phyloP scores from a whole-genome alignment of 2,888 invertebrate genomes.

The Polia nebulosa region DNA sequence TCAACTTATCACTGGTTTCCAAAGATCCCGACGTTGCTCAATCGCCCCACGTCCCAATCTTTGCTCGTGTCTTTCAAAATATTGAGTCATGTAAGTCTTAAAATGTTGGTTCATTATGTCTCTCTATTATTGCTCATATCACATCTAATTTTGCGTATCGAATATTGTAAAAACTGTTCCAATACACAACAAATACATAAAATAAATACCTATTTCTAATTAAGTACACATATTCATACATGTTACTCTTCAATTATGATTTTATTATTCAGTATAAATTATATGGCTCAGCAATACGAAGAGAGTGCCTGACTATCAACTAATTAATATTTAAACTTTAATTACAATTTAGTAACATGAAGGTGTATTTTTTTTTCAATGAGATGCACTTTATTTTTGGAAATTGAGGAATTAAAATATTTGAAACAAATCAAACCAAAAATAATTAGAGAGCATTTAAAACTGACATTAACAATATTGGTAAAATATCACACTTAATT shows the following conservation, averaged over 20 bases:
- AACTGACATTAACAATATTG: constrained; percentile 72
- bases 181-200: constrained; percentile 86
- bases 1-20: constrained; percentile 82
- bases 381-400: constrained; percentile 57
- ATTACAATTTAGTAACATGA: constrained; percentile 67
- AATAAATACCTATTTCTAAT: constrained; percentile 89
- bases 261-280: constrained; percentile 76
- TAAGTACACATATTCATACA: constrained; percentile 85
- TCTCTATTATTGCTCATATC: constrained; percentile 90
- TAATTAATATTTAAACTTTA: constrained; percentile 65
- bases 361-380: constrained; percentile 63
- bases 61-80: constrained; percentile 76
- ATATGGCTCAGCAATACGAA: constrained; percentile 83
- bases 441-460: constrained; percentile 86
- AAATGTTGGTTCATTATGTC: constrained; percentile 82
- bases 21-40: constrained; percentile 65
- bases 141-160: constrained; percentile 86
- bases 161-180: constrained; percentile 84
- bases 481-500: constrained; percentile 88
- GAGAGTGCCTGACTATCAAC: constrained; percentile 71
- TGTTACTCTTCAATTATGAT: constrained; percentile 72
- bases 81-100: constrained; percentile 81
- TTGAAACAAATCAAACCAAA: constrained; percentile 60
- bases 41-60: constrained; percentile 65
- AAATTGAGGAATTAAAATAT: constrained; percentile 56